phyloP scores from a whole-genome alignment of 2,797 vertebrate genomes.

The Enteromius radiatus region DNA sequence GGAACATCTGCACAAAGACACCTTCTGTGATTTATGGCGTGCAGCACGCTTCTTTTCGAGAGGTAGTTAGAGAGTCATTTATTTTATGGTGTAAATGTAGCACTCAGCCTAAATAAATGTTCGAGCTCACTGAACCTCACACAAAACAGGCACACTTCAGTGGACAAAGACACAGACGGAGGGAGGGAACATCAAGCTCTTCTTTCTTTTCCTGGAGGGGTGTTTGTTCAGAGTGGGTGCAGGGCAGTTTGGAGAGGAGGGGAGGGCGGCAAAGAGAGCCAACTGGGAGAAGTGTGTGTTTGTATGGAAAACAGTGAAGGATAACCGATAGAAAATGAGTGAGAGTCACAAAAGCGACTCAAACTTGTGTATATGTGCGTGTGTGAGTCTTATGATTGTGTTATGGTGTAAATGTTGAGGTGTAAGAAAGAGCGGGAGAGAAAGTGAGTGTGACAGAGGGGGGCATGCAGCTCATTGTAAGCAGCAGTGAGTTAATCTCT shows the following conservation, averaged over 20 bases:
- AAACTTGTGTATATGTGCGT: neutral
- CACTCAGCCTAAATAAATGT: constrained; percentile 73
- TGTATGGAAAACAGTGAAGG: neutral
- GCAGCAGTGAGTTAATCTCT: constrained; percentile 81
- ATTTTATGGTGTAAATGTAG: constrained; percentile 72
- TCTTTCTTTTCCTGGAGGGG: constrained; percentile 68
- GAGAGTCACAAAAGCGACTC: constrained; percentile 14
- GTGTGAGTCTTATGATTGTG: neutral
- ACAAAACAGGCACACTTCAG: constrained; percentile 80
- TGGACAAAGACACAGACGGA: constrained; percentile 74
- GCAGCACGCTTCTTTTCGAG: constrained; percentile 5
- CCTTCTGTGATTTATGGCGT: neutral
- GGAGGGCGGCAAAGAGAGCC: constrained; percentile 61
- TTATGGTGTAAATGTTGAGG: constrained; percentile 50
- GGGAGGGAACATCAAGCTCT: constrained; percentile 58
- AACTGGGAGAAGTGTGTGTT: constrained; percentile 26
- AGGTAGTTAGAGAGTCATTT: constrained; percentile 65
- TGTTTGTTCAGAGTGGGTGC: constrained; percentile 78
- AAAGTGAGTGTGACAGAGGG: constrained; percentile 31
- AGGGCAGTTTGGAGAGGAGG: constrained; percentile 64
- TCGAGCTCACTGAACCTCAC: constrained; percentile 64
- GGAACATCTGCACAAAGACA: constrained; percentile 1
- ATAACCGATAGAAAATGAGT: neutral
- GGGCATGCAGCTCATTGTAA: constrained; percentile 75
- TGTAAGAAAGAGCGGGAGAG: constrained; percentile 53